Evolutionary conservation across 2,113 vertebrate genomes (phyloP), one percentile per base, ranked within the genome.

Genomic region (Odobenus rosmarus): DNA sequence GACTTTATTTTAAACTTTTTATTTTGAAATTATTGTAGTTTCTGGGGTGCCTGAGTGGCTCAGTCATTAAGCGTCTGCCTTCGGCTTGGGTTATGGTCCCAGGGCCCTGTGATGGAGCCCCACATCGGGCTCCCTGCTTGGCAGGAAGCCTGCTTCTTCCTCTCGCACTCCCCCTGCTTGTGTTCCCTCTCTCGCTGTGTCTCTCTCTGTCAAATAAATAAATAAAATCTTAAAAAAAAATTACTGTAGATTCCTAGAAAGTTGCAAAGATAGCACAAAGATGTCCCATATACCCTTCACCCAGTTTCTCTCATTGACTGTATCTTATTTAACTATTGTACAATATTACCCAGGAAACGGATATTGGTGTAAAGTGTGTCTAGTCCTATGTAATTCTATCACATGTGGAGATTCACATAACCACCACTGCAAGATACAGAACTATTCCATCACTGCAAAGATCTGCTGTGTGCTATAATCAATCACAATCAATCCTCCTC

Each of bases 21-120:
- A 84, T 88, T 79, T 92, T 88, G 16, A 91, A 95, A 96, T 82
- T 76, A 81, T 62, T 88, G 24, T 55, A 53, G 24, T 46, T 87
- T n/a, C 9, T 31, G 46, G 46, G 46, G 46, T 46, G 46, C 7
- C 46, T 46, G 46, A 46, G 46, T 46, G 46, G 46, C 46, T 46
- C 46, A 46, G 46, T 46, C 46, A 46, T 46, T 46, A 46, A 46
- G 6, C 46, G 6, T 46, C 46, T 46, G 46, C 7, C 46, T 46
- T 46, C 1, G 46, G 46, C 46, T 46, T 46, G 46, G 46, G 46
- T 46, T 46, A 46, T 46, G 46, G 46, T 46, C 46, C 46, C 46
- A 46, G 46, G 46, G 46, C 7, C 46, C 46, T 46, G 46, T 1
- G 46, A 46, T 46, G 7, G 1, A 46, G 46, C 46, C 46, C 46